Evolutionary conservation across 2,888 invertebrate species (phyloP).

Genomic region (Achlya flavicornis): DNA sequence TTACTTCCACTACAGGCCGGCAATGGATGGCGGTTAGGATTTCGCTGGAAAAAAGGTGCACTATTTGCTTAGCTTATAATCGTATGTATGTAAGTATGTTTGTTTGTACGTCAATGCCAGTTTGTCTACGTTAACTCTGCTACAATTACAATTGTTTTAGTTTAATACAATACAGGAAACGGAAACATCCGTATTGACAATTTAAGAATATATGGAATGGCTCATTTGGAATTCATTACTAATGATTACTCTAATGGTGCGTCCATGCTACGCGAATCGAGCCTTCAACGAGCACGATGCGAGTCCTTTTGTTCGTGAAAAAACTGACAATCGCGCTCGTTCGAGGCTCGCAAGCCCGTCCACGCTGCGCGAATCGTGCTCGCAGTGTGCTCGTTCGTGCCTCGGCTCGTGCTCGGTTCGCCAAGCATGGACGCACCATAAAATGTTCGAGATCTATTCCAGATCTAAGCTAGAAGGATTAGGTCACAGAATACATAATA

Average conservation of each 20-base stretch:
- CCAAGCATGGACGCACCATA: no score
- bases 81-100: constrained; percentile 4
- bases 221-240: not conserved
- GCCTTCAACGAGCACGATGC: no score
- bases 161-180: not conserved
- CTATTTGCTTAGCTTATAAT: constrained; percentile 19
- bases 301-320: no score
- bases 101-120: constrained; percentile 14
- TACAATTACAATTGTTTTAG: not conserved
- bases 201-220: not conserved
- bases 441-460: not conserved
- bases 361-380: no score
- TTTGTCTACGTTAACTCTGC: constrained; percentile 22
- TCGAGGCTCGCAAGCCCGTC: no score
- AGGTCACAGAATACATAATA: no score
- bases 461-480: no score
- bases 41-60: constrained; percentile 7
- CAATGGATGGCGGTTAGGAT: constrained; percentile 36
- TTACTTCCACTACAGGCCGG: constrained; percentile 29
- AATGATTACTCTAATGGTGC: no score
- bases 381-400: no score
- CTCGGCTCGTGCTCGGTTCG: no score
- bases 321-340: no score
- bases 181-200: not conserved
- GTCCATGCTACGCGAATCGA: no score